These are phyloP conservation scores for Myiothlypis chrysogaster DNA, from an alignment of 2,797 vertebrate species.

Conservation along the genomic window DNA sequence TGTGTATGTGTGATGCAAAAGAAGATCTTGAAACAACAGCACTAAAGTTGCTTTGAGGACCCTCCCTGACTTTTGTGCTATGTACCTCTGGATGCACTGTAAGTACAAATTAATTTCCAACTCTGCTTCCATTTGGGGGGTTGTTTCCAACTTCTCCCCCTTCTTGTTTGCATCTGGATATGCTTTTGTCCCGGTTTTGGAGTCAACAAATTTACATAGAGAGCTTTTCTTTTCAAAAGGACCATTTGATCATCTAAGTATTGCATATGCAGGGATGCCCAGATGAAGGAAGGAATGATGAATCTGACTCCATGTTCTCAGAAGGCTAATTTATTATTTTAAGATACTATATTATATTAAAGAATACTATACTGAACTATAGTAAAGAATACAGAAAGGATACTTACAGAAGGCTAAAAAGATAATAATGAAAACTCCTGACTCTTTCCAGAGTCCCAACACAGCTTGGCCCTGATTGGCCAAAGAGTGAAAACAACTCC, in stretches of 20 bases:
- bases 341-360: too few species aligned
- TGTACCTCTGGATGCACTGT: not conserved
- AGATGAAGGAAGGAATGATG: too few species aligned
- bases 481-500: too few species aligned
- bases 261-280: too few species aligned
- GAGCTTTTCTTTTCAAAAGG: not conserved
- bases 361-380: too few species aligned
- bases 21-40: not conserved
- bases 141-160: not conserved
- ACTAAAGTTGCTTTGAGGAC: not conserved
- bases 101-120: not conserved
- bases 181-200: not conserved
- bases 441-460: too few species aligned
- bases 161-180: not conserved
- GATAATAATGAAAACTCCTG: too few species aligned
- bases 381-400: too few species aligned
- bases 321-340: too few species aligned
- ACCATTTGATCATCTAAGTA: not conserved
- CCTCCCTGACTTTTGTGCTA: not conserved
- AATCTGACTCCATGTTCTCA: too few species aligned
- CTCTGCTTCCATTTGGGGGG: rapidly evolving
- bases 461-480: too few species aligned
- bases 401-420: too few species aligned
- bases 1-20: not conserved
- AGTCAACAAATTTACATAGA: not conserved